These are phyloP conservation scores for Alentia gelatinosa DNA, from an alignment of 2,888 invertebrate genomes.

Conservation along the genomic window DNA sequence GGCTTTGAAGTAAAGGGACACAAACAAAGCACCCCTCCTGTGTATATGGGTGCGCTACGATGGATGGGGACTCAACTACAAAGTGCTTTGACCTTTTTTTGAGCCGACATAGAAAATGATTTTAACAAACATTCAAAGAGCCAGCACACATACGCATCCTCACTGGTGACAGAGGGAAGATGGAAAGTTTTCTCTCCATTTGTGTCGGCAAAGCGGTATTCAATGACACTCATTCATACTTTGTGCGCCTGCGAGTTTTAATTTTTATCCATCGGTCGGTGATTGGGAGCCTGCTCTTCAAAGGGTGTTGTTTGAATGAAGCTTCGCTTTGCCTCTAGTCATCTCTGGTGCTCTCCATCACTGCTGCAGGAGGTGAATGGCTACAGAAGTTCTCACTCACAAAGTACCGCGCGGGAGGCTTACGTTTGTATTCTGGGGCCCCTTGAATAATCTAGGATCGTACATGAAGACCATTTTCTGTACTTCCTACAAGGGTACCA, in stretches of 20 bases:
- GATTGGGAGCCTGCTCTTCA: neutral
- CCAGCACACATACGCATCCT: neutral
- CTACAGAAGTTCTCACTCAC: too few relatives aligned
- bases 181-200: conserved; percentile 10
- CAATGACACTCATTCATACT: neutral
- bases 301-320: neutral
- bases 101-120: conserved; percentile 1
- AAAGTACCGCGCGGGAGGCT: too few relatives aligned
- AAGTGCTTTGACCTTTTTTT: neutral
- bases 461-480: too few relatives aligned
- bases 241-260: neutral
- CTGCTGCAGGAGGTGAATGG: too few relatives aligned
- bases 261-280: neutral
- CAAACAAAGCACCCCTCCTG: conserved; percentile 18
- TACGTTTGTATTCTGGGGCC: too few relatives aligned
- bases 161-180: neutral
- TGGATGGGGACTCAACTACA: neutral
- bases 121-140: conserved; percentile 33
- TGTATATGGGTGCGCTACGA: neutral
- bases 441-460: too few relatives aligned
- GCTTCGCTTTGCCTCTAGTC: neutral
- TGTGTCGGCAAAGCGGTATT: neutral
- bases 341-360: too few relatives aligned
- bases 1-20: conserved; percentile 40
- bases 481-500: too few relatives aligned